phyloP scores from a whole-genome alignment of 2,888 invertebrate genomes.

The Thumatha senex region DNA sequence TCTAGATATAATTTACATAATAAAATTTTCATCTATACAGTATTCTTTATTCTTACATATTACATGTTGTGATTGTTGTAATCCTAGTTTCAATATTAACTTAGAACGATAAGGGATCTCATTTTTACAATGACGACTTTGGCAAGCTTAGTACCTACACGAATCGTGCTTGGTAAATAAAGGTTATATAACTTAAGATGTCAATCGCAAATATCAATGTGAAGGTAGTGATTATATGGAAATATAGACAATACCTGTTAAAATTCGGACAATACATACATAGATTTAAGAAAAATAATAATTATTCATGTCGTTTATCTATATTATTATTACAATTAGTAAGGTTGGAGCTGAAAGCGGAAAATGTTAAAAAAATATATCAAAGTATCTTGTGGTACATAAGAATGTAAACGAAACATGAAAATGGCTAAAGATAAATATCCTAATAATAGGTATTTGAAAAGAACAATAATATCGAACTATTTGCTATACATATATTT shows the following conservation, averaged over 20 bases:
- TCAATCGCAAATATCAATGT: conserved; percentile 71
- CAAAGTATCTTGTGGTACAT: background rate
- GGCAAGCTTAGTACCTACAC: conserved; percentile 59
- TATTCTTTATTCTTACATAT: conserved; percentile 42
- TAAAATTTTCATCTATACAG: conserved; percentile 47
- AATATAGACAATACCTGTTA: conserved; percentile 10
- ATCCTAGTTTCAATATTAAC: conserved; percentile 17
- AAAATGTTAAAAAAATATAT: background rate
- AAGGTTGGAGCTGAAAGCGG: background rate
- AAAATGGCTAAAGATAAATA: background rate
- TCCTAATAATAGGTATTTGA: background rate
- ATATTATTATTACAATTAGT: background rate
- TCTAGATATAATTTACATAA: conserved; percentile 49
- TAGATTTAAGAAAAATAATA: conserved; percentile 8
- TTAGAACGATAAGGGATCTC: conserved; percentile 48
- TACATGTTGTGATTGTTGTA: conserved; percentile 59
- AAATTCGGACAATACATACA: conserved; percentile 10
- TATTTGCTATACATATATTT: conserved; percentile 39
- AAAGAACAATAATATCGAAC: background rate
- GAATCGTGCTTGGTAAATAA: conserved; percentile 39
- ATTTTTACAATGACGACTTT: conserved; percentile 65
- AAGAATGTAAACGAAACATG: background rate
- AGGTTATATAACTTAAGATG: conserved; percentile 50
- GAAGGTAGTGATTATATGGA: conserved; percentile 10
- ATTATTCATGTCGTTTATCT: conserved; percentile 1